phyloP scores from a whole-genome alignment of 2,797 vertebrate species.

The Champsocephalus esox region DNA sequence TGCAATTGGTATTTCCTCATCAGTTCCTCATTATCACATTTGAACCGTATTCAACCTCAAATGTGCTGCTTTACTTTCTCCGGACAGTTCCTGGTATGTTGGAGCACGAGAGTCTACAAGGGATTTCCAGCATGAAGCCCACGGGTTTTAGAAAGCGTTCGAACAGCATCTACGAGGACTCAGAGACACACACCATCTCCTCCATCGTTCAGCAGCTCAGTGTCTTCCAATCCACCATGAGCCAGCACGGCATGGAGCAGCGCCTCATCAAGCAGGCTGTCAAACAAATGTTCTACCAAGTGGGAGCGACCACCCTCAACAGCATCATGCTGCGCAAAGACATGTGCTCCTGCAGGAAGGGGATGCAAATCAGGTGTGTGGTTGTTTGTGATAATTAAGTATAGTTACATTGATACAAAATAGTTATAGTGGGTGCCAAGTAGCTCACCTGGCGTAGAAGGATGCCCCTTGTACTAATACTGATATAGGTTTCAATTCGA shows the following conservation, averaged over 20 bases:
- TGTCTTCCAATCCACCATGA: slow-evolving; percentile 90
- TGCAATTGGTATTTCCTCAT: slow-evolving; percentile 89
- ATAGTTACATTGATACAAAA: not conserved
- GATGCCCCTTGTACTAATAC: no score
- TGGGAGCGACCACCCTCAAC: slow-evolving; percentile 91
- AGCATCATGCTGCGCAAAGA: slow-evolving; percentile 97
- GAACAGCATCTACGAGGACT: slow-evolving; percentile 88
- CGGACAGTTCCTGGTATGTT: slow-evolving; percentile 93
- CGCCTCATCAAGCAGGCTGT: slow-evolving; percentile 89
- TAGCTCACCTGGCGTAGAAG: no score
- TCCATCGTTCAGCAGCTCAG: slow-evolving; percentile 89
- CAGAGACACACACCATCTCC: slow-evolving; percentile 89
- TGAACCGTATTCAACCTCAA: not conserved
- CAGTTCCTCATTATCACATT: not conserved
- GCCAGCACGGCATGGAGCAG: slow-evolving; percentile 91
- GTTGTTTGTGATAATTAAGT: not conserved
- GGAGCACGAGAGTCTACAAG: slow-evolving; percentile 97
- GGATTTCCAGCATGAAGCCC: slow-evolving; percentile 97
- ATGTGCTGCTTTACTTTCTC: not conserved
- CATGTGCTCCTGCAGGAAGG: slow-evolving; percentile 98
- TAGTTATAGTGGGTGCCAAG: no score
- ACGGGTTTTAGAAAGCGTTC: slow-evolving; percentile 96
- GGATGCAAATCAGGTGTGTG: slow-evolving; percentile 97
- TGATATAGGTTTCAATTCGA: no score
- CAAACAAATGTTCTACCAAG: slow-evolving; percentile 93